A percentile compares a stretch with the other conserved stretches of the same genome.
These are phyloP conservation scores for Peucedramus taeniatus DNA, from an alignment of 2,113 vertebrate genomes.

Conservation along the genomic window DNA sequence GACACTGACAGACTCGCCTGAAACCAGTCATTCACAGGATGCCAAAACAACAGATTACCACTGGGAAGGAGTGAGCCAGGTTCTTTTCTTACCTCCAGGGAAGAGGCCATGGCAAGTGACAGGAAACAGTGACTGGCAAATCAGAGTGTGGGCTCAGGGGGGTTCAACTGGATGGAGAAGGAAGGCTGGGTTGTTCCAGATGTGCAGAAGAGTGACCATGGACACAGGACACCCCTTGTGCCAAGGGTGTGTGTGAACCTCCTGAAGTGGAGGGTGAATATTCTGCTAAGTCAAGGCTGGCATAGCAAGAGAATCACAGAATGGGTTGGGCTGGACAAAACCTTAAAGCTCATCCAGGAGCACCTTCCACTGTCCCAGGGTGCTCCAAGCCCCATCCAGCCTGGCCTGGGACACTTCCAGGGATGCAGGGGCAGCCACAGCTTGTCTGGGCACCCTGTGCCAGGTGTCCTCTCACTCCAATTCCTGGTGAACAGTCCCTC, in stretches of 20 bases:
- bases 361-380: fast-evolving
- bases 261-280: neutral
- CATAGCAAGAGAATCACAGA: neutral
- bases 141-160: neutral
- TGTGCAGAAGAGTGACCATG: neutral
- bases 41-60: conserved; percentile 24
- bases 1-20: neutral
- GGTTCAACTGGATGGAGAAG: neutral
- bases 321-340: neutral
- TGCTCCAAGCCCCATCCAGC: fast-evolving
- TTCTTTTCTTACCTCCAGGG: conserved; percentile 44
- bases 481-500: neutral
- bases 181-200: neutral
- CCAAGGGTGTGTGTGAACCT: neutral
- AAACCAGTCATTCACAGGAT: conserved; percentile 25
- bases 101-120: conserved; percentile 16
- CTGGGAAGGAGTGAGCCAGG: neutral
- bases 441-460: neutral
- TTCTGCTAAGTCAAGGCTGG: neutral
- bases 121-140: neutral
- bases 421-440: neutral
- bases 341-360: neutral
- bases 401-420: neutral
- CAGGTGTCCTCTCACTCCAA: neutral
- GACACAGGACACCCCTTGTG: neutral